Base-by-base conservation (phyloP, 2,113 vertebrate genomes). In the Acinonyx jubatus region DNA sequence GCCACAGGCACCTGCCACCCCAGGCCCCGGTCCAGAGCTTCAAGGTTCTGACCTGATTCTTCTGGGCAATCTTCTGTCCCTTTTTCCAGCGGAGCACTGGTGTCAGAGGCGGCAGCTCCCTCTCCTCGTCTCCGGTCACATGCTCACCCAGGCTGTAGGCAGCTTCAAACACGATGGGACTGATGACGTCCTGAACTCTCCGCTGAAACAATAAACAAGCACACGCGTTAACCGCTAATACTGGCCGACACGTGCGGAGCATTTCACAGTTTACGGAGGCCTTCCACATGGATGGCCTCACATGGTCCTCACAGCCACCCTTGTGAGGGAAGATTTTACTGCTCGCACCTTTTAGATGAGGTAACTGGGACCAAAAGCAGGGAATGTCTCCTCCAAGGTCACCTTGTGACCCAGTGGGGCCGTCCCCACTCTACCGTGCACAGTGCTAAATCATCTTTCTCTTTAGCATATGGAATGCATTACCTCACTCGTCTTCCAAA, bases 11-110 rank as follows among this genome's bases (percentile, higher is more conserved):
- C 68, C 45, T 50, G 38, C 33, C 33, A 10, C 33, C 19, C 7
- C 0, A 2, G 61, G 61, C 13, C n/a, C 63, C 3, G 0, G 48
- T 0, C 12, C 5, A 4, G 50, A 55, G 45, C 33, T 0, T 10
- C 80, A 14, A 45, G 69, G 89, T 71, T 27, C 98, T 98, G 96
- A 99, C 99, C 99, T 99, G 99, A 96, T 99, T 99, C 97, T 98
- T 99, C 52, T 99, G 99, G 7, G 99, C 99, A 21, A 99, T 99
- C 98, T 99, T 99, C 15, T 99, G 98, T 96, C 99, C 99, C 98
- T 99, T 99, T 91, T 99, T 99, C 99, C 99, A 99, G 91, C 99
- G 99, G 31, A 99, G 99, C 97, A 99, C 97, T 0, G 99, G 99
- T 2, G 98, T 99, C 90, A 99, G 99, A 0, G 99, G 95, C 1